phyloP scores from a whole-genome alignment of 2,888 invertebrate species.

The Pachydiplax longipennis region DNA sequence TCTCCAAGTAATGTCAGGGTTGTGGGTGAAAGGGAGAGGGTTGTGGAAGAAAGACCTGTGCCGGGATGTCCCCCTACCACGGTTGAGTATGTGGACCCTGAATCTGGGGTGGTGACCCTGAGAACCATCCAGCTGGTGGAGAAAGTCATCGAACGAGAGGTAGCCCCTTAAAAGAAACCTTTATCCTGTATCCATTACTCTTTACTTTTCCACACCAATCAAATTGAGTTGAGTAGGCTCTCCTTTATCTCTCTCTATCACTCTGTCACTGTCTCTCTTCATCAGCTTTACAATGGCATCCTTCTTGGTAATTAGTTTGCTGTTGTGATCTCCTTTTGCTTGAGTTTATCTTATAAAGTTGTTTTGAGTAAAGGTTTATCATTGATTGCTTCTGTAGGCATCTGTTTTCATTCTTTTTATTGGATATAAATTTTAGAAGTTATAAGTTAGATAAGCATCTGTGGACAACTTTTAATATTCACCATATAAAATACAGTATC shows the following conservation, averaged over 20 bases:
- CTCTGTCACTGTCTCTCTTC: neutral
- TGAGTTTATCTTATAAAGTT: neutral
- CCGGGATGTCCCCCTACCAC: conserved; percentile 66
- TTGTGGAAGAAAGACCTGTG: conserved; percentile 87
- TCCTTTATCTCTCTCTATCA: neutral
- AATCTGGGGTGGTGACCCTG: conserved; percentile 84
- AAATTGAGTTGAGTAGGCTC: conserved; percentile 43
- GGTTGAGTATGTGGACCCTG: conserved; percentile 87
- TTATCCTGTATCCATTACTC: neutral
- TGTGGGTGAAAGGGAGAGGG: conserved; percentile 67
- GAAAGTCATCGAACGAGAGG: conserved; percentile 95
- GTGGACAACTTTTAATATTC: neutral
- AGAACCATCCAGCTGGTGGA: conserved; percentile 93
- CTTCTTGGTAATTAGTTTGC: conserved; percentile 25
- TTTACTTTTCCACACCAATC: conserved; percentile 4
- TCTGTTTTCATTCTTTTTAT: too few species aligned
- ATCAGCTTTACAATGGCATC: neutral
- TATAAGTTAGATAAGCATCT: too few species aligned
- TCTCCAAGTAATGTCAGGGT: conserved; percentile 16
- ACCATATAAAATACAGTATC: neutral
- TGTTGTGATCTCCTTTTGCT: neutral
- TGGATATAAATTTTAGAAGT: too few species aligned
- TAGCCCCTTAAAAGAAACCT: conserved; percentile 59
- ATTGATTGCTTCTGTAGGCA: too few species aligned
- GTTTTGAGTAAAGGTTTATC: neutral